phyloP scores from a whole-genome alignment of 1,140 invertebrate species.

The Calephelis nemesis region DNA sequence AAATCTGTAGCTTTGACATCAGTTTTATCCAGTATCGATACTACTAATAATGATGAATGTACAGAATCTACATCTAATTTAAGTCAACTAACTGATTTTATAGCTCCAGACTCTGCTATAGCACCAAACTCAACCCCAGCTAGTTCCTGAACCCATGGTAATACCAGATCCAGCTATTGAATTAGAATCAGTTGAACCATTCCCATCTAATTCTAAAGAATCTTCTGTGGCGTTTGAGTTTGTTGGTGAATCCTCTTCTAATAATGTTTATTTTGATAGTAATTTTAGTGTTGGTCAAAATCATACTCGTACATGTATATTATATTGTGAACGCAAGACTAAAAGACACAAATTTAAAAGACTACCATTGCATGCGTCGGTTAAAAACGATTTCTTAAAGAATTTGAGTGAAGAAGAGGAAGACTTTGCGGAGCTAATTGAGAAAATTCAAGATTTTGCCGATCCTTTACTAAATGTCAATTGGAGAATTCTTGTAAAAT shows the following conservation, averaged over 20 bases:
- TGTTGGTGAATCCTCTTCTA: background rate
- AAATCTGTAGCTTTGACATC: no score
- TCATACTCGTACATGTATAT: background rate
- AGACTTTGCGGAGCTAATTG: background rate
- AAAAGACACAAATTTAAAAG: background rate
- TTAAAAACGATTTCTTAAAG: background rate
- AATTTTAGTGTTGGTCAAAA: background rate
- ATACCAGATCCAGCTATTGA: background rate
- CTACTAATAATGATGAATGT: background rate
- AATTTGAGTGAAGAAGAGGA: background rate
- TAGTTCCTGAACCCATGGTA: background rate
- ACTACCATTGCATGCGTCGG: background rate
- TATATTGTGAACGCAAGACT: background rate
- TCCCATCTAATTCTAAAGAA: no score
- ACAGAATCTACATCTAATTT: background rate
- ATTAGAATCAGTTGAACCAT: background rate
- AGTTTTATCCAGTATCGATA: background rate
- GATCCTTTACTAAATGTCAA: background rate
- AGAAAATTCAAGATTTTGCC: background rate
- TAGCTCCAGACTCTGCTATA: conserved; percentile 5
- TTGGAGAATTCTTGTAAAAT: background rate
- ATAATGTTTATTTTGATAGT: background rate
- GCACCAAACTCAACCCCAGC: conserved; percentile 1
- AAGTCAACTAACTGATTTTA: conserved; percentile 3
- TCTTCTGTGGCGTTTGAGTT: background rate